Conservation (phyloP, 2,797 vertebrate genomes). For the Tachyglossus aculeatus region DNA sequence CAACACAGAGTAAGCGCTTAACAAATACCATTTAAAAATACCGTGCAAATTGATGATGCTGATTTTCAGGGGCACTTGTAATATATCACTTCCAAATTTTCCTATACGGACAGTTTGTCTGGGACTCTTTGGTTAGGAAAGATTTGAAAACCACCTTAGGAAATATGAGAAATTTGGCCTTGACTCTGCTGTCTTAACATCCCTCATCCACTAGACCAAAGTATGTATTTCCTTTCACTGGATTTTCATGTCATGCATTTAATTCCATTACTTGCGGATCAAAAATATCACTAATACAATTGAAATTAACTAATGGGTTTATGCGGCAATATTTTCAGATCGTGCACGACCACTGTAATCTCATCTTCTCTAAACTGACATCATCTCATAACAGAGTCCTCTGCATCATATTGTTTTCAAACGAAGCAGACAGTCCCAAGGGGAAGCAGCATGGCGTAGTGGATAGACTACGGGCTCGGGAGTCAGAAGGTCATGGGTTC, state of each 20-base stretch:
- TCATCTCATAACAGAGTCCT: background rate
- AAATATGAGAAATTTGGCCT: background rate
- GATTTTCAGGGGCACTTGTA: no score
- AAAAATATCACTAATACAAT: background rate
- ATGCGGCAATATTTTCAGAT: background rate
- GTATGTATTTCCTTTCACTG: constrained; percentile 1
- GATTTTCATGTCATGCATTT: background rate
- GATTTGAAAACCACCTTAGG: background rate
- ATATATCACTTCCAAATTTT: no score
- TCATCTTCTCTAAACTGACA: background rate
- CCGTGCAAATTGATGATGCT: no score
- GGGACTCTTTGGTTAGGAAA: background rate
- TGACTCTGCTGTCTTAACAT: background rate
- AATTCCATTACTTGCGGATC: background rate
- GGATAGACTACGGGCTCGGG: no score
- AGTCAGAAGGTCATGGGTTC: no score
- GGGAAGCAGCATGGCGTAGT: no score
- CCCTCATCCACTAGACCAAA: background rate
- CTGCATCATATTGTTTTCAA: background rate
- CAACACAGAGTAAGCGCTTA: no score
- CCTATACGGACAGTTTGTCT: no score
- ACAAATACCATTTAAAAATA: no score
- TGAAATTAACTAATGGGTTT: background rate
- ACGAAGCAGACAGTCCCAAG: background rate
- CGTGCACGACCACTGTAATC: background rate